phyloP scores from a whole-genome alignment of 2,113 vertebrate species.

The Cyanocitta stelleri region DNA sequence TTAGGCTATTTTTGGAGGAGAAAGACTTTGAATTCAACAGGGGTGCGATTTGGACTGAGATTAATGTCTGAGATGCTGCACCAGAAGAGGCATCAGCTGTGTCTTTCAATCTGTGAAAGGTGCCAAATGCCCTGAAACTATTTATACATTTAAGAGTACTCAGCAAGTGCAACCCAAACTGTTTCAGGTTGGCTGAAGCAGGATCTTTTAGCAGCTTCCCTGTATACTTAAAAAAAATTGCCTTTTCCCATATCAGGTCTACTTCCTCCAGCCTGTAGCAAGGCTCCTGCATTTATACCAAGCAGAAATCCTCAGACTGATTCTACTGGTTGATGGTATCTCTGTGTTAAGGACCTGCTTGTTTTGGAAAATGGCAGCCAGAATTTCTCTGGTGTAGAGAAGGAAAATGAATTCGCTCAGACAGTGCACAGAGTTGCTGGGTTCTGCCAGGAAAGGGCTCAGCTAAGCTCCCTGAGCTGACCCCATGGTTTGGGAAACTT shows the following conservation, averaged over 20 bases:
- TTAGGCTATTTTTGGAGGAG: not conserved
- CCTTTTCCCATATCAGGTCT: not conserved
- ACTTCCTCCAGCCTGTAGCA: not conserved
- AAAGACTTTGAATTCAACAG: not conserved
- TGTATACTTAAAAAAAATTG: not conserved
- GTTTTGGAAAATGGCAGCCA: not conserved
- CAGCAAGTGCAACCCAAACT: not conserved
- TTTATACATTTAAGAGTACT: constrained; percentile 9
- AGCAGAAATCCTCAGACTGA: not conserved
- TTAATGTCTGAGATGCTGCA: not conserved
- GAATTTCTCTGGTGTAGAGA: not conserved
- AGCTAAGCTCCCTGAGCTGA: not conserved
- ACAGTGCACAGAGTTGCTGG: not conserved
- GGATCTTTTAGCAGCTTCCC: constrained; percentile 13
- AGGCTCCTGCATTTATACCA: not conserved
- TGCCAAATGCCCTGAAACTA: constrained; percentile 47
- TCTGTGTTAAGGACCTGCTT: not conserved
- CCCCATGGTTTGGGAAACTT: not conserved
- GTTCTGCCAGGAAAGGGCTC: not conserved
- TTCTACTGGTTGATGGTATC: not conserved
- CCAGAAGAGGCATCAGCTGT: constrained; percentile 12
- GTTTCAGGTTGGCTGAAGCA: constrained; percentile 20
- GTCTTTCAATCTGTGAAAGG: constrained; percentile 25
- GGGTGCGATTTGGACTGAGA: not conserved
- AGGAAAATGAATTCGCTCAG: not conserved